Conservation (phyloP, 2,888 invertebrate genomes). For the Meghimatium bilineatum region DNA sequence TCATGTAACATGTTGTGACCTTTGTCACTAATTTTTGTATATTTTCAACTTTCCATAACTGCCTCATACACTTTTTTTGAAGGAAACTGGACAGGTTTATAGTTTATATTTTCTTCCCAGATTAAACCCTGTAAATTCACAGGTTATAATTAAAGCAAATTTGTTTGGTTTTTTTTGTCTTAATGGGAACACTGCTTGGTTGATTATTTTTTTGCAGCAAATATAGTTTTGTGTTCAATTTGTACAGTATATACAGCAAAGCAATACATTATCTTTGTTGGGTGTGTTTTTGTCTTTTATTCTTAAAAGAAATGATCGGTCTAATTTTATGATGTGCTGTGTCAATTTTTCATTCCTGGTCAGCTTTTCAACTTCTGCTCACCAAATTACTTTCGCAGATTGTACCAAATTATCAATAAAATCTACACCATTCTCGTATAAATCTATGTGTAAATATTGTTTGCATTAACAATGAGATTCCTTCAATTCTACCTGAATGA, state of each 20-base stretch:
- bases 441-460: no score
- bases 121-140: background rate
- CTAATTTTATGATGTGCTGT: no score
- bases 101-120: background rate
- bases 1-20: background rate
- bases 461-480: no score
- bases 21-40: background rate
- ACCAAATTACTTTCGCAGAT: no score
- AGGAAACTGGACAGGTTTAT: background rate
- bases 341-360: no score
- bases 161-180: background rate
- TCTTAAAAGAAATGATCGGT: background rate
- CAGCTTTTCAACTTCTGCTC: no score
- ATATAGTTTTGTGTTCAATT: slow-evolving; percentile 20
- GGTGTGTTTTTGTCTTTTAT: background rate
- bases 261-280: background rate
- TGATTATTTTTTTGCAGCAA: background rate
- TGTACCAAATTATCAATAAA: no score
- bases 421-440: no score
- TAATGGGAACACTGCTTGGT: background rate
- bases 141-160: no score
- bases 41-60: no score
- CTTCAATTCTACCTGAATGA: no score
- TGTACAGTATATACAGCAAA: slow-evolving; percentile 12
- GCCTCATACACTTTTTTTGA: background rate